phyloP scores from a whole-genome alignment of 1,140 invertebrate species.

The Hycleus phaleratus region DNA sequence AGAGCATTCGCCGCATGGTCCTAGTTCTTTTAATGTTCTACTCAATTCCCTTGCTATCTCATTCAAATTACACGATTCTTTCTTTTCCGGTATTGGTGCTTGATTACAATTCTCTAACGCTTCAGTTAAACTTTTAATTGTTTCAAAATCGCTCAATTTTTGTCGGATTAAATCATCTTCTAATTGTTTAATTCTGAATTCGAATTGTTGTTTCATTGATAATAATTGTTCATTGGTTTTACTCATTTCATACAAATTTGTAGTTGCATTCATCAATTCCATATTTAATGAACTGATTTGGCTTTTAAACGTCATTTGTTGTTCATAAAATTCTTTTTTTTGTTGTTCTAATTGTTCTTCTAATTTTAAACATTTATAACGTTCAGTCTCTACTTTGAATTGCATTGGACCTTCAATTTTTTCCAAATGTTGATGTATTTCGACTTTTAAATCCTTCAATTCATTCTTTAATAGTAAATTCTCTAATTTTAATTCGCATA shows the following conservation, averaged over 20 bases:
- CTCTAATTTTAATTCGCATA: conserved; percentile 24
- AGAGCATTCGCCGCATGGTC: conserved; percentile 22
- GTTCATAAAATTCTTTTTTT: conserved; percentile 17
- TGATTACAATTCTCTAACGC: neutral
- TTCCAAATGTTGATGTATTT: conserved; percentile 32
- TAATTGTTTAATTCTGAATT: conserved; percentile 26
- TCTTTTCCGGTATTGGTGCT: neutral
- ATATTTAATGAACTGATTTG: conserved; percentile 26
- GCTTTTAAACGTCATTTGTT: conserved; percentile 19
- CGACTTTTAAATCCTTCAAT: conserved; percentile 28
- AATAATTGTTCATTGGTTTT: conserved; percentile 26
- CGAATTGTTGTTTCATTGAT: conserved; percentile 22
- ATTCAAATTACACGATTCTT: conserved; percentile 17
- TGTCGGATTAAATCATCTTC: conserved; percentile 34
- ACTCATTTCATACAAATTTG: conserved; percentile 27
- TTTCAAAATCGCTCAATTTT: conserved; percentile 35
- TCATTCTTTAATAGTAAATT: conserved; percentile 30
- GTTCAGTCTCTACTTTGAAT: conserved; percentile 21
- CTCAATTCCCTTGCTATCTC: conserved; percentile 30
- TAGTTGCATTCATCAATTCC: conserved; percentile 25
- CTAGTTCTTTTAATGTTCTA: conserved; percentile 26
- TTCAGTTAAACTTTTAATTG: conserved; percentile 21
- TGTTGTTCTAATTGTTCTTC: conserved; percentile 21
- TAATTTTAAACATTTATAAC: conserved; percentile 19
- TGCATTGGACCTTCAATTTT: conserved; percentile 30